phyloP scores from a whole-genome alignment of 2,797 vertebrate genomes.

The Rhabdomys pumilio region DNA sequence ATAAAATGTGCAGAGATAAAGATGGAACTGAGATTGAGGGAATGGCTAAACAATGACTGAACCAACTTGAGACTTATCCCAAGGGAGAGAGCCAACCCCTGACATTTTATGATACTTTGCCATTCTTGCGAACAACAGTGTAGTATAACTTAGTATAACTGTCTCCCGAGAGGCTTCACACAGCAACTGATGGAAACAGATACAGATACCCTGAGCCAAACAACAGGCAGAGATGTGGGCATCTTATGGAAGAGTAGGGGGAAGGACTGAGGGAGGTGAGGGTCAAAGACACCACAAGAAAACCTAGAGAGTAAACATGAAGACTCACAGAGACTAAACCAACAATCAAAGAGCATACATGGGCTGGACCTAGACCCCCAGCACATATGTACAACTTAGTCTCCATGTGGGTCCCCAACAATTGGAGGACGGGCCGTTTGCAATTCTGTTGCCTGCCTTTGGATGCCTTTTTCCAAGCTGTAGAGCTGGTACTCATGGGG shows the following conservation, averaged over 20 bases:
- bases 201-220: not conserved
- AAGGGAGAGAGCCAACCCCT: not conserved
- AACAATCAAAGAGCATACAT: not conserved
- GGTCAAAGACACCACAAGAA: not conserved
- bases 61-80: not conserved
- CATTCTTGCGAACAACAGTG: not conserved
- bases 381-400: fast-evolving
- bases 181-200: not conserved
- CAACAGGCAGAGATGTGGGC: not conserved
- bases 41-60: not conserved
- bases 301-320: not conserved
- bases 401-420: not conserved
- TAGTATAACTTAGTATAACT: too few relatives aligned
- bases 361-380: not conserved
- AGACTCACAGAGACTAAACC: not conserved
- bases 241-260: not conserved
- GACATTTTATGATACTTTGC: not conserved
- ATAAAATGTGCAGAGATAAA: not conserved
- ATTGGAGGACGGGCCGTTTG: not conserved
- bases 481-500: not conserved
- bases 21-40: not conserved
- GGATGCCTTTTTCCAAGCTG: not conserved
- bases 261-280: not conserved
- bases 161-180: not conserved
- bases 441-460: not conserved